These are phyloP conservation scores for Sitobion miscanthi DNA, from an alignment of 1,140 invertebrate species.

Conservation along the genomic window DNA sequence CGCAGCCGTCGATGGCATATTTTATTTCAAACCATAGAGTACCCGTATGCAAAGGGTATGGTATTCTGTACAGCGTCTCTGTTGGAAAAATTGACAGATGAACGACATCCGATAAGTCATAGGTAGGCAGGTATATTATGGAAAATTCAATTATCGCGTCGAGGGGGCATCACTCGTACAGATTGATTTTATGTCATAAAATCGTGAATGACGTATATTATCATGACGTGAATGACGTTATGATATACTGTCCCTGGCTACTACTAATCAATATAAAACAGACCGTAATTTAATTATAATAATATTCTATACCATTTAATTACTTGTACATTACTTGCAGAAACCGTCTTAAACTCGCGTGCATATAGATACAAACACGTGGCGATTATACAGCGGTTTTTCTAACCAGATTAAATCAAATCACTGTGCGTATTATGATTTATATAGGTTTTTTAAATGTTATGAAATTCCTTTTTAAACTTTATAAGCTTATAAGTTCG, in stretches of 20 bases:
- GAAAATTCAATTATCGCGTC: neutral
- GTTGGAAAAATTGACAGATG: neutral
- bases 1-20: neutral
- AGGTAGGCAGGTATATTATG: no score
- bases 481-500: no score
- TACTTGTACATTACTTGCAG: neutral
- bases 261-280: neutral
- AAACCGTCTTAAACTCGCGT: neutral
- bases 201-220: neutral
- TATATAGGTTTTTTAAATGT: neutral
- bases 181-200: neutral
- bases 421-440: neutral
- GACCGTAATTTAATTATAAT: neutral
- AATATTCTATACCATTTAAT: neutral
- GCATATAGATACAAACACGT: neutral
- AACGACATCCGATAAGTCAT: neutral
- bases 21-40: neutral
- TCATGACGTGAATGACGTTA: neutral
- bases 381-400: neutral
- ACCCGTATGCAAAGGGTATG: neutral
- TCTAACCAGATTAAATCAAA: neutral
- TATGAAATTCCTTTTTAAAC: no score
- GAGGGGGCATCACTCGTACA: neutral
- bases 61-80: neutral
- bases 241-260: neutral